phyloP scores from a whole-genome alignment of 2,888 invertebrate genomes.

The Coremacera marginata region DNA sequence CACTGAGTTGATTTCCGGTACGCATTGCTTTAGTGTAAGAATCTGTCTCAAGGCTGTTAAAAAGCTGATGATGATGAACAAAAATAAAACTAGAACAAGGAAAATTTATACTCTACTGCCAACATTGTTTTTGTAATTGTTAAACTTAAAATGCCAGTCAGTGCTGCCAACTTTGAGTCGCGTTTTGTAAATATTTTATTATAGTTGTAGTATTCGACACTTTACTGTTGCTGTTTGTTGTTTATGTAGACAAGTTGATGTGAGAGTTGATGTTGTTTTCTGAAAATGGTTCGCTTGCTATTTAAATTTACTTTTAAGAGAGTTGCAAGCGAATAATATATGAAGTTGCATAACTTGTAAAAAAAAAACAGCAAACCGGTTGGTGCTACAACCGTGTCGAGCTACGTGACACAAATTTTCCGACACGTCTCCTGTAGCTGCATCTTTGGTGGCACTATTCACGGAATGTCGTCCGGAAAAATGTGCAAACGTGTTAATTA shows the following conservation, averaged over 20 bases:
- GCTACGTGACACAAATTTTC: too few species aligned
- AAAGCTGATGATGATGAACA: neutral
- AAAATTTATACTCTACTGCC: too few species aligned
- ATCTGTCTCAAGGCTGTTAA: constrained; percentile 13
- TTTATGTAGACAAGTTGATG: neutral
- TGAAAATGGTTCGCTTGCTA: neutral
- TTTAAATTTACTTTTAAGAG: neutral
- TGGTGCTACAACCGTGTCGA: too few species aligned
- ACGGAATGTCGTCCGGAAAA: too few species aligned
- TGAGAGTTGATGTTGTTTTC: neutral
- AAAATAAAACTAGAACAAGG: neutral
- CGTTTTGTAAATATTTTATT: neutral
- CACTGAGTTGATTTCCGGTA: constrained; percentile 7
- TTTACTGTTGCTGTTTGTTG: neutral
- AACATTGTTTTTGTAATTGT: too few species aligned
- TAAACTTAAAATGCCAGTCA: neutral
- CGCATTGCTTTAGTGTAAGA: neutral
- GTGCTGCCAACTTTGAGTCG: neutral
- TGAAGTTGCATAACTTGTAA: too few species aligned
- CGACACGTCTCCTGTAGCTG: too few species aligned
- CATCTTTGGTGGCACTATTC: too few species aligned
- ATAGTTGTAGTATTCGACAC: neutral
- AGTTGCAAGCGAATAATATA: neutral
- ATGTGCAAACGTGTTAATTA: too few species aligned
- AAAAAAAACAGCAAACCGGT: too few species aligned